Conservation (phyloP, 2,113 vertebrate genomes). For the Lagenorhynchus albirostris region DNA sequence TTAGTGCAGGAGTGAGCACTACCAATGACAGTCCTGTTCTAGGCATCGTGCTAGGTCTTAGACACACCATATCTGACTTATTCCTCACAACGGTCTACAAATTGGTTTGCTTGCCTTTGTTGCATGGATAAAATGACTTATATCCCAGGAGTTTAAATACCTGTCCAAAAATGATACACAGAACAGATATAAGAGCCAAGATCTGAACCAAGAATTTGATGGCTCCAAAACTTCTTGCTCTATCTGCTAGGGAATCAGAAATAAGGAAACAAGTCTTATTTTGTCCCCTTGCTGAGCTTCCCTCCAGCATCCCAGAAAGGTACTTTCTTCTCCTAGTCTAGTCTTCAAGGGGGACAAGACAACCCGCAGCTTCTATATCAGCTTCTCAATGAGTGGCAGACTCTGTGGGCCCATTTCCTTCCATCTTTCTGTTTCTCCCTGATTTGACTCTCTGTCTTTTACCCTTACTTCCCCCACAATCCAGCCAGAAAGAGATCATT, state of each 20-base stretch:
- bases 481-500: not conserved
- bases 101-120: not conserved
- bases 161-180: not conserved
- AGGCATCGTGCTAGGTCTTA: not conserved
- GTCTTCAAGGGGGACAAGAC: not conserved
- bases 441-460: not conserved
- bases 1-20: not conserved
- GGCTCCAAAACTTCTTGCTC: not conserved
- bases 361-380: not conserved
- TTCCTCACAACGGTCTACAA: not conserved
- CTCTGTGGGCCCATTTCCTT: too few relatives aligned
- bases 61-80: not conserved
- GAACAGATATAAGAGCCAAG: not conserved
- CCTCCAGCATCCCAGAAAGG: not conserved
- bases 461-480: not conserved
- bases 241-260: not conserved
- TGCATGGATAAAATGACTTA: not conserved
- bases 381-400: not conserved
- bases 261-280: not conserved
- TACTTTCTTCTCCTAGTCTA: not conserved
- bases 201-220: not conserved
- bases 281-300: not conserved
- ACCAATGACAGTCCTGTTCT: accelerated
- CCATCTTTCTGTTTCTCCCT: not conserved
- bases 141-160: not conserved